phyloP scores from a whole-genome alignment of 2,113 vertebrate species.

The Aspiorhynchus laticeps region DNA sequence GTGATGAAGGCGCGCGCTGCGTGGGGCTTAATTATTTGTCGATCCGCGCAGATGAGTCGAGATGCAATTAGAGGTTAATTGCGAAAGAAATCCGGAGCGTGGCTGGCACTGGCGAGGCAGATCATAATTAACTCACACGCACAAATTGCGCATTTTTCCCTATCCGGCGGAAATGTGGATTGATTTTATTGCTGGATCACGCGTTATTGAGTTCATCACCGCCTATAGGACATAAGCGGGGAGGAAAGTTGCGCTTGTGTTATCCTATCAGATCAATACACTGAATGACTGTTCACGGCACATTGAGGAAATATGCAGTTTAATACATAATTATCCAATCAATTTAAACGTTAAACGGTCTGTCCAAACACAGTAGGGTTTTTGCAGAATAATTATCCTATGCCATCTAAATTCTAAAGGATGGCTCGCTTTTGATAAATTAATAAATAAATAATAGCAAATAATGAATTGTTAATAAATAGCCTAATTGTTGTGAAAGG shows the following conservation, averaged over 20 bases:
- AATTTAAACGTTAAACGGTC: conserved; percentile 13
- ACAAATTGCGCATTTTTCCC: conserved; percentile 50
- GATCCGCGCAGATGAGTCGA: conserved; percentile 66
- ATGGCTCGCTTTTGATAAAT: not conserved
- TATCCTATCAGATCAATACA: conserved; percentile 44
- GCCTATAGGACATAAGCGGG: conserved; percentile 56
- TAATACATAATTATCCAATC: conserved; percentile 31
- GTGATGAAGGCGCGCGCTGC: conserved; percentile 27
- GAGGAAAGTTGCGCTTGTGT: conserved; percentile 40
- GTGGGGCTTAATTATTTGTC: conserved; percentile 69
- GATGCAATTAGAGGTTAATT: conserved; percentile 76
- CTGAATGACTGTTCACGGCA: conserved; percentile 15
- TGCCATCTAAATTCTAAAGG: not conserved
- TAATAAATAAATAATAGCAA: not conserved
- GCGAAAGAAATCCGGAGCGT: conserved; percentile 64
- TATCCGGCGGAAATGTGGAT: conserved; percentile 66
- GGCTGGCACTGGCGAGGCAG: conserved; percentile 52
- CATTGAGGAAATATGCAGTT: conserved; percentile 24
- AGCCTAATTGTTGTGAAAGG: not conserved
- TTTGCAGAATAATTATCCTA: not conserved
- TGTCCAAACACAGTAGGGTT: not conserved
- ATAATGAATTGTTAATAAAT: not conserved
- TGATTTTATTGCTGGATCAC: conserved; percentile 65
- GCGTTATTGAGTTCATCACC: conserved; percentile 64
- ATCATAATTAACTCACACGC: conserved; percentile 68